phyloP scores from a whole-genome alignment of 2,888 invertebrate genomes.

The Pristionchus exspectatus region DNA sequence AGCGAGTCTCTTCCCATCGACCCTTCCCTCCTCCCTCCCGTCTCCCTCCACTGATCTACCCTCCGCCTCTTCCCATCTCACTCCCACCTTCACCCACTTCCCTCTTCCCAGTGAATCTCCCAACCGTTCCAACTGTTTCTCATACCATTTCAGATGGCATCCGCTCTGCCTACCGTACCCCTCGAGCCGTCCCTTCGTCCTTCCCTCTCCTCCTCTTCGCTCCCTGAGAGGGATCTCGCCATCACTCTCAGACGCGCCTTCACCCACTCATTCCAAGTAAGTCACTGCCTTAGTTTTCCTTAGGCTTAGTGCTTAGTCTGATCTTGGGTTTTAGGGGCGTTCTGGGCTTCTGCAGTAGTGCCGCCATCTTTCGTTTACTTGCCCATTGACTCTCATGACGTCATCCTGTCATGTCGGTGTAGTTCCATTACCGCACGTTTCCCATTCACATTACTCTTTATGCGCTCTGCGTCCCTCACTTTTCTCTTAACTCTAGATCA shows the following conservation, averaged over 20 bases:
- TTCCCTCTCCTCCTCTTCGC: constrained; percentile 21
- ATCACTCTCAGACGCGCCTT: constrained; percentile 32
- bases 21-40: neutral
- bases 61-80: neutral
- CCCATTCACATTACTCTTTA: too few relatives aligned
- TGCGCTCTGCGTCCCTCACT: too few relatives aligned
- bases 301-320: neutral
- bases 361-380: too few relatives aligned
- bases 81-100: neutral
- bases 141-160: neutral
- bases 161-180: constrained; percentile 33
- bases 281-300: neutral
- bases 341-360: too few relatives aligned
- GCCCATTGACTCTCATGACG: too few relatives aligned
- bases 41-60: neutral
- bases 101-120: neutral
- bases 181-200: constrained; percentile 26
- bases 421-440: too few relatives aligned
- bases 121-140: neutral
- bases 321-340: neutral
- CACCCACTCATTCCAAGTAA: constrained; percentile 51
- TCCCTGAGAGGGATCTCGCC: constrained; percentile 34
- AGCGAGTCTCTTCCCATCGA: neutral
- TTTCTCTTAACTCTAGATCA: too few relatives aligned
- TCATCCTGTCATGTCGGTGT: too few relatives aligned